Percentiles rank a stretch among this genome's conserved stretches.
Evolutionary conservation across 1,140 invertebrate genomes (phyloP).

Genomic region (Helicoverpa zea): DNA sequence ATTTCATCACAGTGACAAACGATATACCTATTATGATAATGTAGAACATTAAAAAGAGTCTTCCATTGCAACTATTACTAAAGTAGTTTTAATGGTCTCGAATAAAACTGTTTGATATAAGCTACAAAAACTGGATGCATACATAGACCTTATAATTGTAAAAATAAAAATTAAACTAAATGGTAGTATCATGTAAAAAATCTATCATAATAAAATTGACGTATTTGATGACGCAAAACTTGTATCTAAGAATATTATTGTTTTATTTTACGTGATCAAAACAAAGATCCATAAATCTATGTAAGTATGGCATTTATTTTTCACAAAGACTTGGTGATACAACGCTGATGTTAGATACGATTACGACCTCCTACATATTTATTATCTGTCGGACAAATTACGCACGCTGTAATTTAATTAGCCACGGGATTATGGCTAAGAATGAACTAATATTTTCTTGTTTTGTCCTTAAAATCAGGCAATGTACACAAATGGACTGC

Average conservation of each 20-base stretch:
- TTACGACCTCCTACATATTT: background rate
- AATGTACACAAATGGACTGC: background rate
- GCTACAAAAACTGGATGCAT: too few relatives aligned
- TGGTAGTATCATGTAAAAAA: slow-evolving; percentile 1
- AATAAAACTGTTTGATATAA: too few relatives aligned
- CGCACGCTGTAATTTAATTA: background rate
- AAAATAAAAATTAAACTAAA: background rate
- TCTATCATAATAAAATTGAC: slow-evolving; percentile 1
- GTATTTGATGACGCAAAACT: slow-evolving; percentile 19
- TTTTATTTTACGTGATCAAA: background rate
- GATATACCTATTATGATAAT: too few relatives aligned
- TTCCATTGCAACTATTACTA: too few relatives aligned
- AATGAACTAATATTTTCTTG: slow-evolving; percentile 14
- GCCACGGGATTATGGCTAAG: background rate
- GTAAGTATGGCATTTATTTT: background rate
- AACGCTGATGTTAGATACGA: background rate
- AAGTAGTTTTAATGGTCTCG: too few relatives aligned
- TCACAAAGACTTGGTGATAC: background rate
- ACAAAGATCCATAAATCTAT: slow-evolving; percentile 22
- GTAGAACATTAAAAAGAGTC: too few relatives aligned
- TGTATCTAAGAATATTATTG: background rate
- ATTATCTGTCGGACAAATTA: background rate
- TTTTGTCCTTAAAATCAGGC: slow-evolving; percentile 28
- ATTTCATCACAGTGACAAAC: background rate
- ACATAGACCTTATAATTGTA: background rate